phyloP scores from a whole-genome alignment of 2,888 invertebrate genomes.

The Rotaria magnacalcarata region DNA sequence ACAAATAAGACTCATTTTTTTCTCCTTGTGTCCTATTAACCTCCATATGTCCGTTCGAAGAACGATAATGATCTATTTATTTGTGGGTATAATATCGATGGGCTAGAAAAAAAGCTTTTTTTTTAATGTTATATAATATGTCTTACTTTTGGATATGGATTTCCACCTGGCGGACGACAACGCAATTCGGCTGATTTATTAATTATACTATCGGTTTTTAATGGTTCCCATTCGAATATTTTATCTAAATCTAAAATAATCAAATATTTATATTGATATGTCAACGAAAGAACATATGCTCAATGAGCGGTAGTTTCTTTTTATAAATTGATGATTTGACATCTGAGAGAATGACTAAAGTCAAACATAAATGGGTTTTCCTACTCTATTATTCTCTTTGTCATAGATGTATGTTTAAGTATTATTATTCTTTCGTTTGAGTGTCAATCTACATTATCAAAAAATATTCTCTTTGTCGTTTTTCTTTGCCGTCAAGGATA shows the following conservation, averaged over 20 bases:
- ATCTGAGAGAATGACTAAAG: conserved; percentile 13
- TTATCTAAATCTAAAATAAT: conserved; percentile 40
- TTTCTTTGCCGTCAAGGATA: neutral
- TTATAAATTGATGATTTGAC: neutral
- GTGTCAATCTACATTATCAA: neutral
- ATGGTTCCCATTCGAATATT: conserved; percentile 44
- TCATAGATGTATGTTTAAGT: conserved; percentile 1
- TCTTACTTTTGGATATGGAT: conserved; percentile 43
- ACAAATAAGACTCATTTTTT: neutral
- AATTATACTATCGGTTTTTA: conserved; percentile 36
- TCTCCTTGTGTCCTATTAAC: conserved; percentile 18
- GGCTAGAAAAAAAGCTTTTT: neutral
- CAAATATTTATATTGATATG: conserved; percentile 10
- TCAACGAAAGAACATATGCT: conserved; percentile 5
- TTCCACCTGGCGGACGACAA: conserved; percentile 41
- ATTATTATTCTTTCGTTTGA: conserved; percentile 26
- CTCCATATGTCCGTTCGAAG: conserved; percentile 2
- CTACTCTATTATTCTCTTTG: conserved; percentile 18
- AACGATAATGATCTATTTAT: conserved; percentile 29
- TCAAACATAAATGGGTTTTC: conserved; percentile 7
- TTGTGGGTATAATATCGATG: neutral
- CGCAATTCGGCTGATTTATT: conserved; percentile 40
- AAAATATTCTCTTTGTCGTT: neutral
- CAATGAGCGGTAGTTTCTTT: neutral
- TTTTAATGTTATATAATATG: neutral